A percentile compares a stretch with the other conserved stretches of the same genome.
Conservation (phyloP, 2,113 vertebrate genomes). For the Dasyornis broadbenti region DNA sequence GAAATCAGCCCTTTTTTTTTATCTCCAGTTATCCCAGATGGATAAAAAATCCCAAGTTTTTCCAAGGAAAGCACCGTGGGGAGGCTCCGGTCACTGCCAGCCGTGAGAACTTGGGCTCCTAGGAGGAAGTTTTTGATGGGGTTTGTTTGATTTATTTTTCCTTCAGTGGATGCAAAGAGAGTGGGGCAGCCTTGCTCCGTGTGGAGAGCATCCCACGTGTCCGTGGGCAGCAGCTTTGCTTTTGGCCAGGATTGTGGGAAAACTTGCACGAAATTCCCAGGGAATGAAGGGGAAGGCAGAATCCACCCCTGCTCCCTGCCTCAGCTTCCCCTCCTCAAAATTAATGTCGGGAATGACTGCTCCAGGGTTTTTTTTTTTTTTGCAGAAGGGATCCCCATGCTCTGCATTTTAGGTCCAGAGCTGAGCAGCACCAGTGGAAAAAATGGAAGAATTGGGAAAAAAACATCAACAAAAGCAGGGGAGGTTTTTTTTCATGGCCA, state of each 20-base stretch:
- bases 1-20: background rate
- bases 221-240: background rate
- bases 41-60: background rate
- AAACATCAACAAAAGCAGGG: accelerated
- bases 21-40: accelerated
- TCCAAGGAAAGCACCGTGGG: background rate
- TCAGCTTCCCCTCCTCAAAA: background rate
- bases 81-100: background rate
- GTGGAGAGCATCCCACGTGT: background rate
- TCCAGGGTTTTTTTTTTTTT: background rate
- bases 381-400: background rate
- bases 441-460: no score
- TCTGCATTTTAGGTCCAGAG: background rate
- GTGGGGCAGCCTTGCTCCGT: background rate
- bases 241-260: background rate
- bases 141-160: background rate
- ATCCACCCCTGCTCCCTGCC: background rate
- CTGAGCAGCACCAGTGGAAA: background rate
- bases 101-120: background rate
- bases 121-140: background rate
- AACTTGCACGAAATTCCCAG: background rate
- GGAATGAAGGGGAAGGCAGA: background rate
- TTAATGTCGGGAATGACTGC: accelerated
- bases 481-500: background rate
- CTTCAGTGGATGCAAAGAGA: background rate